Base-by-base conservation (phyloP, 1,140 invertebrate species). In the Saccostrea cuccullata region DNA sequence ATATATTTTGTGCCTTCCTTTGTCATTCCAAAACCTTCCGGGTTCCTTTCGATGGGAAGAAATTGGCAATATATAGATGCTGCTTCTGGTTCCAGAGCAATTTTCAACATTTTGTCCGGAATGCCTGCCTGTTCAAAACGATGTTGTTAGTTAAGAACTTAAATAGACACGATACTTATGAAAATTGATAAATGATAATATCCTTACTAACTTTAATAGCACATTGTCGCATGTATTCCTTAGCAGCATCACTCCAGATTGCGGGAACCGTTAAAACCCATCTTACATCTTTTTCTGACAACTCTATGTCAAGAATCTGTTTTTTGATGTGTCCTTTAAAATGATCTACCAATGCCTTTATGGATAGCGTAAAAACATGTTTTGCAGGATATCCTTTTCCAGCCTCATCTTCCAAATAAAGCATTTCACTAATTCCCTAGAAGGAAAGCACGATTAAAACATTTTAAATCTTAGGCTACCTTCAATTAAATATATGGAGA, bases 1-100 rank as follows among this genome's bases (percentile, higher is more conserved):
- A 84, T 84, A 55, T 84, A 84, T 55, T 55, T 84, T 6, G 82
- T 84, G n/a, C 82, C 40, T 13, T 23, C 23, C n/a, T 84, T 56
- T 1, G 82, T 23, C 40, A 30, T 47, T 40, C 30, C 26, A 84
- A 84, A 23, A 11, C 23, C 82, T 3, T n/a, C 12, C 12, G 17
- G 0, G 17, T 47, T n/a, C 9, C 36, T 84, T 84, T 84, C 36
- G 20, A 55, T 47, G 20, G 82, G 82, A 15, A 84, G n/a, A 40
- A 55, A 26, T 55, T 84, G 36, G 36, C 36, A 47, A 20, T 56
- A 84, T 55, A 84, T 23, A 23, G 82, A 84, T 15, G 82, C 82
- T 12, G 40, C 82, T 84, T 84, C 82, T 9, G 82, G 82, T 84
- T 84, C 82, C 0, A 84, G 23, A 6, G 82, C 82, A 17, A 84